Evolutionary conservation across 1,140 invertebrate genomes (phyloP).

Genomic region (Cherax quadricarinatus): DNA sequence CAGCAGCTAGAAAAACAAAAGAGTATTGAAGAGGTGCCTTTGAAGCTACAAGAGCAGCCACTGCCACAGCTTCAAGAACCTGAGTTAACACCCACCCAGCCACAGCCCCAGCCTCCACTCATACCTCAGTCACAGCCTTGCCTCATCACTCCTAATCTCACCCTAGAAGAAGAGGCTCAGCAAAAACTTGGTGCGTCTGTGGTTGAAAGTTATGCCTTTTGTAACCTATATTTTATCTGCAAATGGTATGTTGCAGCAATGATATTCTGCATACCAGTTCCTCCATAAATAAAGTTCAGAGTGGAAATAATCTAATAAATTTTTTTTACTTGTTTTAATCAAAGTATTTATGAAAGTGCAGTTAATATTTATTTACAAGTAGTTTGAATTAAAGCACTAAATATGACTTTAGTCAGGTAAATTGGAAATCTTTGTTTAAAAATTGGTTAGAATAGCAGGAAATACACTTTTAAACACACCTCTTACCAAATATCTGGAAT

Average conservation of each 20-base stretch:
- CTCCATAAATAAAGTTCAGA: neutral
- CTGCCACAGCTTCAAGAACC: conserved; percentile 39
- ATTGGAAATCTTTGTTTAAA: too few relatives aligned
- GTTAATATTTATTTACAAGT: too few relatives aligned
- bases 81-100: conserved; percentile 32
- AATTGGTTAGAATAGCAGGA: too few relatives aligned
- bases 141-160: conserved; percentile 58
- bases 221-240: neutral
- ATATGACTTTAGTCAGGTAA: too few relatives aligned
- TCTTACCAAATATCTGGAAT: too few relatives aligned
- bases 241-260: neutral
- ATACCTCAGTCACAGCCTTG: conserved; percentile 39
- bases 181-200: conserved; percentile 54
- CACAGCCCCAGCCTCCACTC: conserved; percentile 18
- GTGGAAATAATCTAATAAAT: too few relatives aligned
- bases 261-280: neutral
- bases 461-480: too few relatives aligned
- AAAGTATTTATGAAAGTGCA: too few relatives aligned
- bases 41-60: conserved; percentile 1
- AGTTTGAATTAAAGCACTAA: too few relatives aligned
- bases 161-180: conserved; percentile 58
- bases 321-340: too few relatives aligned
- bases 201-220: neutral
- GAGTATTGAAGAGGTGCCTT: conserved; percentile 41
- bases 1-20: conserved; percentile 51